Percentiles rank a stretch among this genome's conserved stretches.
These are phyloP conservation scores for Paragorgia papillata DNA, from an alignment of 92 coral and sea anemone species.

Conservation along the genomic window DNA sequence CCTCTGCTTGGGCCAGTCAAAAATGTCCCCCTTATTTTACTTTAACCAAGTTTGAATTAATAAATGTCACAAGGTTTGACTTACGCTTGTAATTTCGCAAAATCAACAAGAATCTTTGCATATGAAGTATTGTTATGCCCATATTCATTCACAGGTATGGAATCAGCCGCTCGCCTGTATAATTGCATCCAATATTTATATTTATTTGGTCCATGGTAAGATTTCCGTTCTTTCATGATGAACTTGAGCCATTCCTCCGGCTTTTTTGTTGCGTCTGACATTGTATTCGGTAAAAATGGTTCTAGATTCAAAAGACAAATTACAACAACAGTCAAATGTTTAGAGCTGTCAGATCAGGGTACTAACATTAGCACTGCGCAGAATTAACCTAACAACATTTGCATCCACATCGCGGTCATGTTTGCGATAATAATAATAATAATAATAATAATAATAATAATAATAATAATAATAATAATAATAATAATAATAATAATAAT, in stretches of 20 bases:
- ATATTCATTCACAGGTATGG: constrained; percentile 76
- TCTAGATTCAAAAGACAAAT: not conserved
- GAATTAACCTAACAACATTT: no score
- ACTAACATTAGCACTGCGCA: no score
- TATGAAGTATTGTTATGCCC: constrained; percentile 66
- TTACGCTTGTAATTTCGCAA: constrained; percentile 92
- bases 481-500: no score
- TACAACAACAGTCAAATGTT: not conserved
- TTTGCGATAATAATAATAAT: no score
- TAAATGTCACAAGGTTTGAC: not conserved
- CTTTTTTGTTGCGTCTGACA: constrained; percentile 42
- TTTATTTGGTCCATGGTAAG: constrained; percentile 48
- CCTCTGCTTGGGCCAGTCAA: no score
- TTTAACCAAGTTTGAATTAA: no score
- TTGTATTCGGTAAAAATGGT: not conserved
- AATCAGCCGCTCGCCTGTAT: constrained; percentile 71
- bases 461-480: no score
- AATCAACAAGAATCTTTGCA: constrained; percentile 88
- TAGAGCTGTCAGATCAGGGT: no score
- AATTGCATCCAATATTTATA: constrained; percentile 59
- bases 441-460: no score
- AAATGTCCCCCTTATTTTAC: no score
- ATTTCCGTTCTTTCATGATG: constrained; percentile 43
- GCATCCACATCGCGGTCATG: no score
- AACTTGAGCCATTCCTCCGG: constrained; percentile 93